Evolutionary conservation across 2,113 vertebrate genomes (phyloP).

Genomic region (Petaurus breviceps): DNA sequence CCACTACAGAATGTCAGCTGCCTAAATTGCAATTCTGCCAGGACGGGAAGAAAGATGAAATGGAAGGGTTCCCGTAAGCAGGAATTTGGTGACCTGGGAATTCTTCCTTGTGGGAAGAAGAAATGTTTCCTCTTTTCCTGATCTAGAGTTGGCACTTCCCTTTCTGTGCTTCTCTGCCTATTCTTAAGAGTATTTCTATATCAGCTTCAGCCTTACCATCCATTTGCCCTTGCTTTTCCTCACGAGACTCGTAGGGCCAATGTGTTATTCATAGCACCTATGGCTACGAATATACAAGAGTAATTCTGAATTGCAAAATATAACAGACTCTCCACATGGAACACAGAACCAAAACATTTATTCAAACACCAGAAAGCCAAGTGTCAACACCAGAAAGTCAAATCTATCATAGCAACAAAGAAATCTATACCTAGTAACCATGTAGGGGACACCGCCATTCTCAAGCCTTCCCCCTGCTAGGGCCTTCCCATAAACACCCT

Average conservation of each 20-base stretch:
- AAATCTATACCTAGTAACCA: too few species aligned
- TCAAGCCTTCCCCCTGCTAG: too few species aligned
- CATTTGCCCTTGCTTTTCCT: neutral
- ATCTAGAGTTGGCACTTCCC: neutral
- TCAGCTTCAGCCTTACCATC: neutral
- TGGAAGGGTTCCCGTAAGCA: neutral
- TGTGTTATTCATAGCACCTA: too few species aligned
- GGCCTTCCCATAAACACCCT: too few species aligned
- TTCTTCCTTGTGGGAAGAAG: neutral
- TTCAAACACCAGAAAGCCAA: too few species aligned
- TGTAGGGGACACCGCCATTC: too few species aligned
- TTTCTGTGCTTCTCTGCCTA: neutral
- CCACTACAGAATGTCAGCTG: neutral
- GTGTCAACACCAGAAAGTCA: too few species aligned
- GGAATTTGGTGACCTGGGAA: neutral
- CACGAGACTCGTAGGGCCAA: neutral
- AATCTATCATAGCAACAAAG: too few species aligned
- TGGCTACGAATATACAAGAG: too few species aligned
- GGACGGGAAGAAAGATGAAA: neutral
- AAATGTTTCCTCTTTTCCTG: neutral
- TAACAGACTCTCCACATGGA: too few species aligned
- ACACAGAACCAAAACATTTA: too few species aligned
- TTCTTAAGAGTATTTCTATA: neutral
- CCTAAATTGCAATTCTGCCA: neutral
- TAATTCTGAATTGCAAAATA: too few species aligned